These are phyloP conservation scores for Rotaria socialis DNA, from an alignment of 2,888 invertebrate species.

Conservation along the genomic window DNA sequence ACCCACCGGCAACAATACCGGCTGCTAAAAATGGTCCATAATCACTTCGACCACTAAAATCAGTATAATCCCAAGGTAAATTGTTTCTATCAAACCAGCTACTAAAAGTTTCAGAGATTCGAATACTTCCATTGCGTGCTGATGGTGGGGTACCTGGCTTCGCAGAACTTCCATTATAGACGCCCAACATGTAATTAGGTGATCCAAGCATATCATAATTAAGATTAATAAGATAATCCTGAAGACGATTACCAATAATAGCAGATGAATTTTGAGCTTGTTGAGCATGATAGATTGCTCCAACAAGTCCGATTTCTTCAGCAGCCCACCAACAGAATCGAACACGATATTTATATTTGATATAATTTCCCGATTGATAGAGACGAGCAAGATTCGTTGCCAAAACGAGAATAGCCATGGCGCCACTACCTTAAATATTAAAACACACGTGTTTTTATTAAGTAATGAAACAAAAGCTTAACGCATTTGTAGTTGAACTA, in stretches of 20 bases:
- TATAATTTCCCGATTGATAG: background rate
- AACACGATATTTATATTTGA: background rate
- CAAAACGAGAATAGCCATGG: background rate
- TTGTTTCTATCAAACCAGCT: background rate
- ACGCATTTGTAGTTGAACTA: background rate
- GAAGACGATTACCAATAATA: background rate
- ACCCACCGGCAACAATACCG: background rate
- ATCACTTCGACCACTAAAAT: constrained; percentile 24
- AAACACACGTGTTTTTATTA: too few species aligned
- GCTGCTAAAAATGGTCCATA: constrained; percentile 19
- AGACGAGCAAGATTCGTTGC: background rate
- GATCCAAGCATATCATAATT: constrained; percentile 25
- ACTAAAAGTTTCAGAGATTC: background rate
- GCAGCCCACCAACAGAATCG: constrained; percentile 21
- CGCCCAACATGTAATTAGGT: background rate
- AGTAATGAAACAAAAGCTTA: too few species aligned
- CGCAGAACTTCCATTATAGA: background rate
- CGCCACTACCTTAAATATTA: background rate
- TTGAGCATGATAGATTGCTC: background rate
- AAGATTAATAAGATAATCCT: background rate
- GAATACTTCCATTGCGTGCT: background rate
- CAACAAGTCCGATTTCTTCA: background rate
- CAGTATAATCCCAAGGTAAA: background rate
- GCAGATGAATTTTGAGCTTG: background rate
- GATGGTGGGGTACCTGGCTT: background rate